A percentile compares a stretch with the other conserved stretches of the same genome.
Conservation (phyloP, 1,140 invertebrate genomes). For the Arctopsyche grandis region DNA sequence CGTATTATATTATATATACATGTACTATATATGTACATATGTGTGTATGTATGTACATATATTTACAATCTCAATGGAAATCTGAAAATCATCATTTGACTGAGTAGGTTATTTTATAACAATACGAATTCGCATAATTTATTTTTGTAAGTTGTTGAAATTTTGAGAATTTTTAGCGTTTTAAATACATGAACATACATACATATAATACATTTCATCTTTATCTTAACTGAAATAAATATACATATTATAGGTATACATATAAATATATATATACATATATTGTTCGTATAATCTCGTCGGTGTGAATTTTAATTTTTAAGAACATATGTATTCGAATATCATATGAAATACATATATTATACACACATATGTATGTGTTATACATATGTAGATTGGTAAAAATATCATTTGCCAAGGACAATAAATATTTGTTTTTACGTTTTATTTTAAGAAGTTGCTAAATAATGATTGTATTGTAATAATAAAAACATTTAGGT, state of each 20-base stretch:
- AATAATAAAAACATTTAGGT: background rate
- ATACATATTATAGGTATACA: background rate
- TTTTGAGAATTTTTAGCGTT: no score
- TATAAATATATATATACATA: background rate
- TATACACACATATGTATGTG: background rate
- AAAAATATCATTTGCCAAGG: slow-evolving; percentile 1
- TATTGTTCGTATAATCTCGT: background rate
- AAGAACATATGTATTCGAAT: slow-evolving; percentile 1
- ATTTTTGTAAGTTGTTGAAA: no score
- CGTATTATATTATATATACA: no score
- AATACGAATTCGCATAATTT: slow-evolving; percentile 2
- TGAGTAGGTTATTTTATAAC: slow-evolving; percentile 16
- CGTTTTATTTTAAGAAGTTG: background rate
- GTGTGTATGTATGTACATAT: no score
- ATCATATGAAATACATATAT: background rate
- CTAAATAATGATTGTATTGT: background rate
- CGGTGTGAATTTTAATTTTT: background rate
- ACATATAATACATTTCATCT: background rate
- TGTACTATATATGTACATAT: no score
- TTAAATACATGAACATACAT: no score
- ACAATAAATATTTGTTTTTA: slow-evolving; percentile 10
- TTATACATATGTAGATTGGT: background rate
- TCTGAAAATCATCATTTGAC: background rate
- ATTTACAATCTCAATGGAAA: no score
- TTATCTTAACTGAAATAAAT: background rate